A percentile compares a stretch with the other conserved stretches of the same genome.
phyloP scores from a whole-genome alignment of 1,140 invertebrate species.

The Stenopsyche tienmushanensis region DNA sequence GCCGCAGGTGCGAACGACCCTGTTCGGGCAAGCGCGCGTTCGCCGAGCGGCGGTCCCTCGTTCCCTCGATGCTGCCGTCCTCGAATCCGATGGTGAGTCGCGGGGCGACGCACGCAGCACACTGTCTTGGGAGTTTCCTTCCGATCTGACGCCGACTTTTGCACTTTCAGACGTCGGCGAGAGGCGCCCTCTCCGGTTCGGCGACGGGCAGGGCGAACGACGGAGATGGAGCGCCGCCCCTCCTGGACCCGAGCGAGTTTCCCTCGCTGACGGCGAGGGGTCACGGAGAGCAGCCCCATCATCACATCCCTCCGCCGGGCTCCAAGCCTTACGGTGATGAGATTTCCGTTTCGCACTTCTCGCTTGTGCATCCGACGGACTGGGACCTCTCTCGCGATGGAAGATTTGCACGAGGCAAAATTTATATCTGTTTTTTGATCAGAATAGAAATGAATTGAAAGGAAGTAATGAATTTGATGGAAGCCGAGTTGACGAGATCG shows the following conservation, averaged over 20 bases:
- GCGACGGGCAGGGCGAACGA: constrained; percentile 53
- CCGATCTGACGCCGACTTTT: background rate
- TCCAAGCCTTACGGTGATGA: constrained; percentile 87
- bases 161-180: constrained; percentile 13
- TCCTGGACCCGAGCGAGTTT: constrained; percentile 87
- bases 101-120: background rate
- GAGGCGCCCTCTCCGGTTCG: constrained; percentile 45
- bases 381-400: no score
- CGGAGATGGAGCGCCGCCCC: constrained; percentile 75
- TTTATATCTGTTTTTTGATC: no score
- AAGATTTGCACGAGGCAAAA: no score
- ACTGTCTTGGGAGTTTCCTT: constrained; percentile 11
- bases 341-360: constrained; percentile 25
- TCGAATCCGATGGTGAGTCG: constrained; percentile 55
- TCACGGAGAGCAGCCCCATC: constrained; percentile 68
- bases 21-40: constrained; percentile 77
- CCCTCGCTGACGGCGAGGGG: constrained; percentile 80
- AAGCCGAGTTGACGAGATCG: no score
- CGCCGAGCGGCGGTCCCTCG: constrained; percentile 70
- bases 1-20: constrained; percentile 57
- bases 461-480: no score
- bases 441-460: no score
- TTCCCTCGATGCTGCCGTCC: constrained; percentile 65
- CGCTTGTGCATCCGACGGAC: no score
- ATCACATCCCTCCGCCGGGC: constrained; percentile 79